A percentile compares a stretch with the other conserved stretches of the same genome.
Evolutionary conservation across 2,888 invertebrate genomes (phyloP).

Genomic region (Dasysyrphus albostriatus): DNA sequence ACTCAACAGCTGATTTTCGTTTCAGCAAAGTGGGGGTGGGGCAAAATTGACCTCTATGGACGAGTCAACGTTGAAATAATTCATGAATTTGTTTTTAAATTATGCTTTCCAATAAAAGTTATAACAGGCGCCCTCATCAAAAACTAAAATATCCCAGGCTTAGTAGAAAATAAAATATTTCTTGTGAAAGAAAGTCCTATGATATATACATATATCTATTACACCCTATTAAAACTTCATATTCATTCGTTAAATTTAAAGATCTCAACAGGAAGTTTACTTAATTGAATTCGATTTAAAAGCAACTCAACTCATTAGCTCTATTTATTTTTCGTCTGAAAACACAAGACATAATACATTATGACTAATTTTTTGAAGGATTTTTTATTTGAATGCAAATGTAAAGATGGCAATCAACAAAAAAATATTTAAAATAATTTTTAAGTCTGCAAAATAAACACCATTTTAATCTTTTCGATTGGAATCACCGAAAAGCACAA

Average conservation of each 20-base stretch:
- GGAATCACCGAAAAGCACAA: conserved; percentile 8
- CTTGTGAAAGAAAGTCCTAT: not conserved
- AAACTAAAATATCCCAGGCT: not conserved
- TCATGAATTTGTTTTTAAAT: no score
- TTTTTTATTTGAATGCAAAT: not conserved
- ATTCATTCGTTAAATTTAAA: not conserved
- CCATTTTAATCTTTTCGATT: conserved; percentile 5
- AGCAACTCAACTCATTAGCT: not conserved
- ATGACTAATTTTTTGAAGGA: not conserved
- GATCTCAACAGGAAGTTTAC: conserved; percentile 3
- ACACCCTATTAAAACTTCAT: not conserved
- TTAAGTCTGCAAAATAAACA: not conserved
- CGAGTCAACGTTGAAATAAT: no score
- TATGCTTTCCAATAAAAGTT: no score
- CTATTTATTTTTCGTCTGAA: not conserved
- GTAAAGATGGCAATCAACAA: not conserved
- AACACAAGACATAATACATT: not conserved
- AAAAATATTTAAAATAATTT: not conserved
- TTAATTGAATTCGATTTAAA: conserved; percentile 21
- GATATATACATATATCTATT: not conserved
- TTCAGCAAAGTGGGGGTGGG: no score
- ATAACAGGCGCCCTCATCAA: no score
- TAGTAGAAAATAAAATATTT: not conserved
- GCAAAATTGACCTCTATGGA: no score
- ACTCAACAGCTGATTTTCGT: no score